Evolutionary conservation across 2,888 invertebrate species (phyloP).

Genomic region (Flexamia atlantica): DNA sequence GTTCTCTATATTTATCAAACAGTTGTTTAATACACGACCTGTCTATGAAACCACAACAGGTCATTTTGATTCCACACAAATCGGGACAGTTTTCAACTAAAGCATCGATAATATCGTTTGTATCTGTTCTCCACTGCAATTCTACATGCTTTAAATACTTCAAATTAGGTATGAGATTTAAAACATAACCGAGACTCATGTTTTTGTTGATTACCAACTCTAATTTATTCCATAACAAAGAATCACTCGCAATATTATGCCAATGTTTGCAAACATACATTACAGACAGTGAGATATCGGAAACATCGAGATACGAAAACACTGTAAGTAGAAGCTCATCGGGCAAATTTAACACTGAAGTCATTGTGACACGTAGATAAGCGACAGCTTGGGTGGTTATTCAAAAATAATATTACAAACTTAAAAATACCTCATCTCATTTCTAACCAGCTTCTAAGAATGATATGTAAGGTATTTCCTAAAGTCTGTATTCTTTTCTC

Average conservation of each 20-base stretch:
- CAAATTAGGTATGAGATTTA: constrained; percentile 41
- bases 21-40: constrained; percentile 34
- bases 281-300: constrained; percentile 47
- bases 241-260: constrained; percentile 39
- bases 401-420: neutral
- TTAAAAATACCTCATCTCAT: constrained; percentile 14
- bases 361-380: constrained; percentile 31
- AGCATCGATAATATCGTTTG: constrained; percentile 32
- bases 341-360: constrained; percentile 48
- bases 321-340: constrained; percentile 59
- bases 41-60: constrained; percentile 58
- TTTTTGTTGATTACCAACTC: constrained; percentile 41
- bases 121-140: constrained; percentile 59
- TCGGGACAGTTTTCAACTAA: constrained; percentile 49
- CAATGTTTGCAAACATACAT: constrained; percentile 53
- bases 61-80: constrained; percentile 48
- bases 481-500: neutral
- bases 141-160: constrained; percentile 28
- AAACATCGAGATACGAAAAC: constrained; percentile 58
- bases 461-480: constrained; percentile 34
- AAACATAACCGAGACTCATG: constrained; percentile 42
- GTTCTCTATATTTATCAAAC: neutral
- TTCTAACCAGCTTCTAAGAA: neutral
- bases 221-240: constrained; percentile 56
- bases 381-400: neutral